A percentile compares a stretch with the other conserved stretches of the same genome.
Evolutionary conservation across 2,113 vertebrate species (phyloP).

Genomic region (Callorhinus ursinus): DNA sequence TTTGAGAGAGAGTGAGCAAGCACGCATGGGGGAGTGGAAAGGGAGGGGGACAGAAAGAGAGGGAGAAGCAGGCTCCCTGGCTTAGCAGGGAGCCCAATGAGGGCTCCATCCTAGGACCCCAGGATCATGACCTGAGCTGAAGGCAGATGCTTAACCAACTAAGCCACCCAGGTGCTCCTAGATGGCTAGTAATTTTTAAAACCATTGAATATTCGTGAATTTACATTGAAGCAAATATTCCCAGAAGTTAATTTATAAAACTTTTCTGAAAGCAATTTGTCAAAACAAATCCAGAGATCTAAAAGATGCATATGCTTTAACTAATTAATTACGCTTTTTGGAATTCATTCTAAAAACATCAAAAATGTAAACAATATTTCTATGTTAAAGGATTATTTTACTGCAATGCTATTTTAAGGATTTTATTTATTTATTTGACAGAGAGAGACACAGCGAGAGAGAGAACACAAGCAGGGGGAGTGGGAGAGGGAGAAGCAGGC

Average conservation of each 20-base stretch:
- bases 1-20: not conserved
- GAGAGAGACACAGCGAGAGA: no score
- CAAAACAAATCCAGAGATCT: not conserved
- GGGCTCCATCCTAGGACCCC: not conserved
- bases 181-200: not conserved
- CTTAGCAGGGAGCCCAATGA: no score
- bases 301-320: not conserved
- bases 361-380: constrained; percentile 22
- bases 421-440: no score
- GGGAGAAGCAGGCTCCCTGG: not conserved
- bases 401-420: not conserved
- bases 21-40: not conserved
- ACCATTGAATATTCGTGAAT: not conserved
- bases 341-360: not conserved
- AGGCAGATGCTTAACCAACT: not conserved
- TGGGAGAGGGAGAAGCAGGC: no score
- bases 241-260: constrained; percentile 17
- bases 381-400: not conserved
- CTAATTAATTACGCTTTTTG: not conserved
- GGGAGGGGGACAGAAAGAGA: not conserved
- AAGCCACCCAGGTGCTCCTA: not conserved
- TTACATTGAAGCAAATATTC: not conserved
- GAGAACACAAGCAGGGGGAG: no score
- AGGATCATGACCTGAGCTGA: not conserved
- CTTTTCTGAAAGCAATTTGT: constrained; percentile 5